A percentile compares a stretch with the other conserved stretches of the same genome.
phyloP scores from a whole-genome alignment of 2,888 invertebrate genomes.

The Acrobasis repandana region DNA sequence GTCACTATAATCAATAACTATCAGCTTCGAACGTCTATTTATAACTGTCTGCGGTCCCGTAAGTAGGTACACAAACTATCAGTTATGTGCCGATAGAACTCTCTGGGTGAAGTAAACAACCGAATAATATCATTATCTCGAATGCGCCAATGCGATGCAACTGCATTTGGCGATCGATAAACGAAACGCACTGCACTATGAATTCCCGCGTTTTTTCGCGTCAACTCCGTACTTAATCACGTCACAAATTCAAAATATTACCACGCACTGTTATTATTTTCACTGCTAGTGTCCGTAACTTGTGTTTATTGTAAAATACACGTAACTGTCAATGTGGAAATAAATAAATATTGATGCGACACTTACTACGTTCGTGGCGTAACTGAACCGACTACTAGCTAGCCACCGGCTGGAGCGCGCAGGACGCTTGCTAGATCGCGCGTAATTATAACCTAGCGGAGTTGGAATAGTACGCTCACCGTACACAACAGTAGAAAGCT shows the following conservation, averaged over 20 bases:
- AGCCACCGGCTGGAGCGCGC: slow-evolving; percentile 49
- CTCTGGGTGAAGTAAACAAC: slow-evolving; percentile 62
- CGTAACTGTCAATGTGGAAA: slow-evolving; percentile 26
- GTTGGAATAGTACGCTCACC: slow-evolving; percentile 66
- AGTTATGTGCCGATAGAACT: slow-evolving; percentile 39
- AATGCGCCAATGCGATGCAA: slow-evolving; percentile 61
- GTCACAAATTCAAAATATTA: slow-evolving; percentile 28
- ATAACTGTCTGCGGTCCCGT: slow-evolving; percentile 42
- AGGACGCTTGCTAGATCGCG: slow-evolving; percentile 65
- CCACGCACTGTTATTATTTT: slow-evolving; percentile 6
- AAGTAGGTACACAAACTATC: slow-evolving; percentile 33
- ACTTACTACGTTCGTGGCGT: slow-evolving; percentile 66
- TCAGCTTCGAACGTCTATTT: slow-evolving; percentile 45
- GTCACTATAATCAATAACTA: slow-evolving; percentile 39
- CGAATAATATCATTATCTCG: slow-evolving; percentile 52
- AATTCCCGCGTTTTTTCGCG: slow-evolving; percentile 63
- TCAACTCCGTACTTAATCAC: slow-evolving; percentile 36
- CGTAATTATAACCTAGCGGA: slow-evolving; percentile 76
- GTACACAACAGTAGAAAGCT: slow-evolving; percentile 46
- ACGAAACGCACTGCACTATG: slow-evolving; percentile 52
- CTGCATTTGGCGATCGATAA: slow-evolving; percentile 67
- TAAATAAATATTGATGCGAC: slow-evolving; percentile 54
- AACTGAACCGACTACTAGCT: slow-evolving; percentile 50
- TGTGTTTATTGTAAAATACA: slow-evolving; percentile 8
- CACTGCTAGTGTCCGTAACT: slow-evolving; percentile 11